Evolutionary conservation across 2,113 vertebrate species (phyloP), one percentile per base, ranked within the genome.

Genomic region (Sorex araneus): DNA sequence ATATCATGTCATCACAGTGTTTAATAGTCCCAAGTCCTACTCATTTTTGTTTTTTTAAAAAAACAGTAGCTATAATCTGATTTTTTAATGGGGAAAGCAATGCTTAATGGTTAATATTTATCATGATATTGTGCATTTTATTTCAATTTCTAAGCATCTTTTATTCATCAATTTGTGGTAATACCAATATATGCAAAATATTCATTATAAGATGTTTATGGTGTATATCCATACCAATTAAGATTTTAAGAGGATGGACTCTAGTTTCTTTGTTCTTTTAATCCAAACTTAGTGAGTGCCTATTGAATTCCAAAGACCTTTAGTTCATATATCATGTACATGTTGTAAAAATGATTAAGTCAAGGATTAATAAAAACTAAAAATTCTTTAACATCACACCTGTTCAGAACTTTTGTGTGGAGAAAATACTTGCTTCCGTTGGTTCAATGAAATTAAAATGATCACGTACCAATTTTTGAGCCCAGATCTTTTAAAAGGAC

Each of bases 11-110:
- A 16, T 79, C 34, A 71, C 8, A 43, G 3, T 8, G 12, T 70
- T 95, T 79, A 84, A 30, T 16, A 82, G 60, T 32, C 50, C 40
- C 21, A 50, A 6, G 0, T 84, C 80, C 16, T 19, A 54, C 11
- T 94, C 11, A 70, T 16, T 60, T 7, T 60, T 84, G 25, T 75
- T 94, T 90, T 87, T 88, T 40, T 40, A 19, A 74, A 82, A 92
- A 92, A 83, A 5, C 10, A 66, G 23, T 16, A 94, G 85, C 23
- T 15, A 34, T 70, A 25, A 93, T 85, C 82, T 86, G 25, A 67
- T 77, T 84, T 85, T 60, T 16, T 91, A 1, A 45, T 54, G 87
- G 67, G 71, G n/a, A 84, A 77, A 93, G 1, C 70, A 77, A 54
- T 66, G 10, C 1, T 77, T 70, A 70, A 54, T 80, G 66, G 2